Evolutionary conservation across 2,113 vertebrate species (phyloP).

Genomic region (human (Homo sapiens)): GRCh38 chr4:172631501-172632000

Average conservation of each 20-base stretch:
- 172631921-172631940: not conserved
- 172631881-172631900: not conserved
- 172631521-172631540: not conserved
- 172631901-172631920: not conserved
- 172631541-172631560: not conserved
- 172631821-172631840: not conserved
- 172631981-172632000: too few relatives aligned
- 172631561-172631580: not conserved
- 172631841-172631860: not conserved
- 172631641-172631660: not conserved
- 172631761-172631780: not conserved
- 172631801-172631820: constrained; percentile 3
- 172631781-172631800: constrained; percentile 6
- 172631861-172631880: not conserved
- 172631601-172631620: not conserved
- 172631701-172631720: not conserved
- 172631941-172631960: not conserved
- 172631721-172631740: not conserved
- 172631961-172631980: too few relatives aligned
- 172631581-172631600: not conserved
- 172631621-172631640: constrained; percentile 25
- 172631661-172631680: not conserved
- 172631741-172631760: not conserved
- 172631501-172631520: not conserved
- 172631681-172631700: not conserved